Conservation (phyloP, 2,888 invertebrate species). For the Caenorhabditis angaria region DNA sequence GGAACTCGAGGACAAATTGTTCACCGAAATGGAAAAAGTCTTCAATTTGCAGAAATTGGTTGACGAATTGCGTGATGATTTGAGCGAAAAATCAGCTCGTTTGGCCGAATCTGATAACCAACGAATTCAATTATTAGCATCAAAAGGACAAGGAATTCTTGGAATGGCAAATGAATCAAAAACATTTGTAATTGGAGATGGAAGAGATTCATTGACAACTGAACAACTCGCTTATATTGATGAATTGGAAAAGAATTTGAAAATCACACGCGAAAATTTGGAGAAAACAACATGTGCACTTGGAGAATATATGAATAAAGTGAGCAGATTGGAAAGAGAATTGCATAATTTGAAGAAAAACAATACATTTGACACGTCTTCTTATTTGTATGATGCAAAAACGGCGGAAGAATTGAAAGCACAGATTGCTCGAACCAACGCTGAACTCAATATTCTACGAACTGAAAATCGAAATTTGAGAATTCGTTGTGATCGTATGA, state of each 20-base stretch:
- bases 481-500: conserved; percentile 33
- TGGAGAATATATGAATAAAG: conserved; percentile 33
- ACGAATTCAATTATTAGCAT: conserved; percentile 21
- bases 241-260: conserved; percentile 26
- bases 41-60: conserved; percentile 14
- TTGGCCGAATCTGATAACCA: conserved; percentile 23
- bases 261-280: conserved; percentile 5
- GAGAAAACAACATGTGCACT: conserved; percentile 5
- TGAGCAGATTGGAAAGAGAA: conserved; percentile 30
- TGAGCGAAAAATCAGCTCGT: conserved; percentile 23
- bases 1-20: conserved; percentile 22
- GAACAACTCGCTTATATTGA: conserved; percentile 37
- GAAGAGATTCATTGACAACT: conserved; percentile 19
- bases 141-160: conserved; percentile 15
- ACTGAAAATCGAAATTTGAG: conserved; percentile 30
- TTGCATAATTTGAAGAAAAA: conserved; percentile 25
- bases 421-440: conserved; percentile 23
- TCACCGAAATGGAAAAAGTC: conserved; percentile 10
- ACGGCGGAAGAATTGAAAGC: conserved; percentile 23
- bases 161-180: not conserved
- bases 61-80: conserved; percentile 9
- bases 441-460: conserved; percentile 29
- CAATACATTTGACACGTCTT: conserved; percentile 21
- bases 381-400: conserved; percentile 22
- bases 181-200: conserved; percentile 33